phyloP scores from a whole-genome alignment of 2,888 invertebrate genomes.

The Gerris lacustris region DNA sequence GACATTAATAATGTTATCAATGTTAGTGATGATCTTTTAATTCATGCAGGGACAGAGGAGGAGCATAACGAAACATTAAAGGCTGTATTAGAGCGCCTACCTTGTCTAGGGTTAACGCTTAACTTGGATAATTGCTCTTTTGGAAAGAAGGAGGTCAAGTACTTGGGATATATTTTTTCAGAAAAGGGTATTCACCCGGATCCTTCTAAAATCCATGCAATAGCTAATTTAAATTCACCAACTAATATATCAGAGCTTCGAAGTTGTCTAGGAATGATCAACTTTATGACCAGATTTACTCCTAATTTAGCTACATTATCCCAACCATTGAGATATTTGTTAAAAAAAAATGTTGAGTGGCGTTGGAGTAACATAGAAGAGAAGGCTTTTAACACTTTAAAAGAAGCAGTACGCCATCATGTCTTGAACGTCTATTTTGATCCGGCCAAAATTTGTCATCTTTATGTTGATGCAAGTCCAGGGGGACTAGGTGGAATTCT shows the following conservation, averaged over 20 bases:
- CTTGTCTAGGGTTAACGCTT: slow-evolving; percentile 5
- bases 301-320: background rate
- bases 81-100: slow-evolving; percentile 4
- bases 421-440: background rate
- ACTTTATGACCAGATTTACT: background rate
- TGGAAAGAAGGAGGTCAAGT: background rate
- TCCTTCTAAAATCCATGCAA: background rate
- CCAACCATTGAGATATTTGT: background rate
- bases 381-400: background rate
- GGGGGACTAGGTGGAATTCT: background rate
- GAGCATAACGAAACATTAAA: slow-evolving; percentile 2
- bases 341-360: background rate
- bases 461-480: background rate
- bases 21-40: slow-evolving; percentile 12
- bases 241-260: background rate
- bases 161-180: slow-evolving; percentile 7
- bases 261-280: background rate
- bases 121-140: slow-evolving; percentile 8
- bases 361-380: background rate
- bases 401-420: background rate
- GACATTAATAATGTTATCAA: slow-evolving; percentile 12
- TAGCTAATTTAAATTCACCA: background rate
- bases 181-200: slow-evolving; percentile 7
- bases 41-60: slow-evolving; percentile 6
- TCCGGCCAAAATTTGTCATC: background rate